These are phyloP conservation scores for Omphaloscelis lunosa DNA, from an alignment of 2,888 invertebrate genomes.

Conservation along the genomic window DNA sequence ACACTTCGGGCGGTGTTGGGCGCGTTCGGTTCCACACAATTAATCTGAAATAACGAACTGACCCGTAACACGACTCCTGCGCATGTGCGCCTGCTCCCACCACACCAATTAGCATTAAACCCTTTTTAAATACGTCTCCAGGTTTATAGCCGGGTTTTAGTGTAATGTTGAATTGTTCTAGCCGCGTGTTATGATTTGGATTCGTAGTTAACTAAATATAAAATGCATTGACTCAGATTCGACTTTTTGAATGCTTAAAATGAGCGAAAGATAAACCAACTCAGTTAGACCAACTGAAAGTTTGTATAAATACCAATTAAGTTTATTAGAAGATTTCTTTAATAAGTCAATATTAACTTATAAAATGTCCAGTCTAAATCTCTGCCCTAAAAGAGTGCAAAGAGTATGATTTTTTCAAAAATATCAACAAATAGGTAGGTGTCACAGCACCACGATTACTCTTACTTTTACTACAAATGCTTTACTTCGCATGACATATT, in stretches of 20 bases:
- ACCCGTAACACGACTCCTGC: conserved; percentile 86
- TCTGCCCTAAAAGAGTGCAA: background rate
- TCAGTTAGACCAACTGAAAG: background rate
- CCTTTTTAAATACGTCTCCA: conserved; percentile 71
- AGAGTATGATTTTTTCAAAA: too few species aligned
- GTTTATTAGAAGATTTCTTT: background rate
- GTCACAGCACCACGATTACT: too few species aligned
- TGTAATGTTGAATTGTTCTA: conserved; percentile 55
- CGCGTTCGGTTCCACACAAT: conserved; percentile 88
- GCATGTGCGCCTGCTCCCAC: conserved; percentile 73
- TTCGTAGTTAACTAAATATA: conserved; percentile 21
- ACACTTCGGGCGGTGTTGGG: conserved; percentile 82
- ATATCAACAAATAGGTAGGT: background rate
- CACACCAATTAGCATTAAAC: conserved; percentile 84
- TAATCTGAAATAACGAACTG: conserved; percentile 88
- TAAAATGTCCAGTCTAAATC: background rate
- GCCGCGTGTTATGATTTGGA: conserved; percentile 38
- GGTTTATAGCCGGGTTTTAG: conserved; percentile 58
- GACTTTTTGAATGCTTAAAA: background rate
- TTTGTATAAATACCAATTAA: background rate
- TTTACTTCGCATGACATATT: too few species aligned
- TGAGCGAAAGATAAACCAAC: too few species aligned
- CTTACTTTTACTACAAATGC: too few species aligned
- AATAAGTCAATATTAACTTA: background rate
- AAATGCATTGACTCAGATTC: background rate